Percentiles rank a stretch among this genome's conserved stretches.
These are phyloP conservation scores for Netelia melanura DNA, from an alignment of 2,888 invertebrate species.

Conservation along the genomic window DNA sequence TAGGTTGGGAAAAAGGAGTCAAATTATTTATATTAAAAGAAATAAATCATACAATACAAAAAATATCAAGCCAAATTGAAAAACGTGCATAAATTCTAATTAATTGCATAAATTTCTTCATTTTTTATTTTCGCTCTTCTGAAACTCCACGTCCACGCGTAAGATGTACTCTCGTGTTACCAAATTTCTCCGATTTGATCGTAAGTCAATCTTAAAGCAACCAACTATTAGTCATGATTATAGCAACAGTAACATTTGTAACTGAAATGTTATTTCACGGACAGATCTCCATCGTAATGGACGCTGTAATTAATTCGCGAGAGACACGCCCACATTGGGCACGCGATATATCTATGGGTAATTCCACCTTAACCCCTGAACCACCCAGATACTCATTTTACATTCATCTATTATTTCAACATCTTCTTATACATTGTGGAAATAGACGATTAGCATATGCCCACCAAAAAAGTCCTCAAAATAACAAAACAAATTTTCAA, in stretches of 20 bases:
- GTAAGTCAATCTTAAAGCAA: constrained; percentile 74
- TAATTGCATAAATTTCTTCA: constrained; percentile 69
- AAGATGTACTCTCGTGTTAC: constrained; percentile 71
- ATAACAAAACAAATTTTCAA: no score
- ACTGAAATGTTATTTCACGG: constrained; percentile 48
- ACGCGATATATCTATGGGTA: constrained; percentile 12
- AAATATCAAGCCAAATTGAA: background rate
- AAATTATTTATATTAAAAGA: no score
- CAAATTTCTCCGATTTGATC: constrained; percentile 78
- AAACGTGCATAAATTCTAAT: no score
- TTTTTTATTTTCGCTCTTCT: constrained; percentile 60
- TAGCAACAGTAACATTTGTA: constrained; percentile 20
- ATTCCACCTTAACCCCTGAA: no score
- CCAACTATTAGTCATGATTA: constrained; percentile 43
- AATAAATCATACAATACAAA: background rate
- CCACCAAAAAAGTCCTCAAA: no score
- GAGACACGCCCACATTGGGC: constrained; percentile 42
- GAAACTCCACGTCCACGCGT: constrained; percentile 75
- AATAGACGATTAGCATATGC: no score
- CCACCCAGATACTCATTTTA: no score
- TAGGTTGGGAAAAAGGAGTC: constrained; percentile 34
- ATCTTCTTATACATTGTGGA: no score
- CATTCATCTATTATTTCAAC: no score
- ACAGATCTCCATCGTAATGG: constrained; percentile 41
- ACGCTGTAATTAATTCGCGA: constrained; percentile 50